Conservation (phyloP, 1,140 invertebrate species). For the Zaprionus africanus region DNA sequence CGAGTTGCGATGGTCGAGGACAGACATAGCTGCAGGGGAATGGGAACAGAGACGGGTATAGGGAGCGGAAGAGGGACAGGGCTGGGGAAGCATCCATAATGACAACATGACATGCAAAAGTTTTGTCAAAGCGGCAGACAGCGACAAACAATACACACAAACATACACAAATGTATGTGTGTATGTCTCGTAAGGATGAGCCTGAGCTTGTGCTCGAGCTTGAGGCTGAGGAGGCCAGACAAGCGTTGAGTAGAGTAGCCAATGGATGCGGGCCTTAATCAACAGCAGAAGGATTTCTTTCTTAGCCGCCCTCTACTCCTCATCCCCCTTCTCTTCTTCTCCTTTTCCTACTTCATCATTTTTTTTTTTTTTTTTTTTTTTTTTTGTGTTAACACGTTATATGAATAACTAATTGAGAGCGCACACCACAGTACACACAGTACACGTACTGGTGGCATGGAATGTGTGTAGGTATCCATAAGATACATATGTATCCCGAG, state of each 20-base stretch:
- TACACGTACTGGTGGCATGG: conserved; percentile 18
- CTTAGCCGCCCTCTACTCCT: conserved; percentile 3
- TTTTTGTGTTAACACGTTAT: conserved; percentile 72
- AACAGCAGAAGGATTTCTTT: conserved; percentile 47
- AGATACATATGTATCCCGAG: conserved; percentile 60
- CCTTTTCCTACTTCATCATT: conserved; percentile 4
- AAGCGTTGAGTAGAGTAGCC: conserved; percentile 60
- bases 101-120: conserved; percentile 78
- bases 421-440: conserved; percentile 50
- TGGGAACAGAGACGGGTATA: background rate
- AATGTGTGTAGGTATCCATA: conserved; percentile 59
- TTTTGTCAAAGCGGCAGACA: conserved; percentile 78
- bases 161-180: background rate
- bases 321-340: conserved; percentile 13
- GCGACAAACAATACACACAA: conserved; percentile 54
- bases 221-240: conserved; percentile 12
- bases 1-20: conserved; percentile 1
- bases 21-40: background rate
- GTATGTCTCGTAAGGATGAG: conserved; percentile 44
- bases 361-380: conserved; percentile 1
- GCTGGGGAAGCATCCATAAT: conserved; percentile 59
- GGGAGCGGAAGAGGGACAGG: background rate
- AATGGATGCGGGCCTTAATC: conserved; percentile 70
- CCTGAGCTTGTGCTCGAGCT: background rate
- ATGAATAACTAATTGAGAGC: conserved; percentile 77